phyloP scores from a whole-genome alignment of 2,797 vertebrate genomes.

The Notamacropus eugenii region DNA sequence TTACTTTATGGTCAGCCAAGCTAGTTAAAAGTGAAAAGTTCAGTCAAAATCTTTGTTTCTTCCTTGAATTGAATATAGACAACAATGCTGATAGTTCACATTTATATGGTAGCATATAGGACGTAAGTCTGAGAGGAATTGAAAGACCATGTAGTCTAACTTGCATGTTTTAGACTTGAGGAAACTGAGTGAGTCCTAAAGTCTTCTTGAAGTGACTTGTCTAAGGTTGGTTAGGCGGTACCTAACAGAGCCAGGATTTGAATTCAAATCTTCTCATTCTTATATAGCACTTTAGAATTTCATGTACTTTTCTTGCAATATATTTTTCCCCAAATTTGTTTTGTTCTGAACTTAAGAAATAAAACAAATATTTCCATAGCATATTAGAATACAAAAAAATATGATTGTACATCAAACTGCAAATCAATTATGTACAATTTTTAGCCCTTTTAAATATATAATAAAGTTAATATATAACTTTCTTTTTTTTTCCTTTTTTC shows the following conservation, averaged over 20 bases:
- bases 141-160: background rate
- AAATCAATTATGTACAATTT: background rate
- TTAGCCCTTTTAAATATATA: background rate
- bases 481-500: background rate
- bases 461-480: background rate
- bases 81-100: background rate
- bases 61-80: background rate
- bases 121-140: background rate
- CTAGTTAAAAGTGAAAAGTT: conserved; percentile 17
- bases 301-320: background rate
- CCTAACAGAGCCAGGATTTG: background rate
- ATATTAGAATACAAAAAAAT: background rate
- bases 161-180: background rate
- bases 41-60: background rate
- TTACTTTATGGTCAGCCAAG: background rate
- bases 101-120: background rate
- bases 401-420: background rate
- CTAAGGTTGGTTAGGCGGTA: background rate
- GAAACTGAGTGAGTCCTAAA: background rate
- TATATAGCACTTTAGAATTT: background rate
- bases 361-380: background rate
- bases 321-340: background rate
- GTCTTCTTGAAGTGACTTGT: background rate
- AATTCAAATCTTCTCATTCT: background rate
- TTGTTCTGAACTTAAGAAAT: background rate